A percentile compares a stretch with the other conserved stretches of the same genome.
Conservation (phyloP, 2,888 invertebrate species). For the Griposia aprilina region DNA sequence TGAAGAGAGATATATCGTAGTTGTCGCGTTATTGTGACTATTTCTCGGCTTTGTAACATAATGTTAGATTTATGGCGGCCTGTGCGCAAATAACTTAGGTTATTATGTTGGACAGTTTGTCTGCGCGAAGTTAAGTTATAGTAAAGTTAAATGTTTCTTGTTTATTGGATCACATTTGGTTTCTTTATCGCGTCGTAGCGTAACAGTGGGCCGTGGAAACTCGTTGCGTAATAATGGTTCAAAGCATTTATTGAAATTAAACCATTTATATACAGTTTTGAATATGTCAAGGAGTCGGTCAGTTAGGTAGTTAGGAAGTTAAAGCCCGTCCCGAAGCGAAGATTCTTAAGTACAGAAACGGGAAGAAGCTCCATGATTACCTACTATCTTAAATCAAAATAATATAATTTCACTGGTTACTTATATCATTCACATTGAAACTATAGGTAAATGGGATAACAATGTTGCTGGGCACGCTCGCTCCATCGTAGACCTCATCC, state of each 20-base stretch:
- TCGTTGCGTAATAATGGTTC: neutral
- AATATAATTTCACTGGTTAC: neutral
- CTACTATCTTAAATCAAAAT: neutral
- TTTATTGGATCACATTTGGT: slow-evolving; percentile 46
- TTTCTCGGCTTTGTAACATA: slow-evolving; percentile 61
- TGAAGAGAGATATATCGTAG: slow-evolving; percentile 63
- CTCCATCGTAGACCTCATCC: neutral
- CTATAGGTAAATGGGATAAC: neutral
- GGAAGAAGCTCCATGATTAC: neutral
- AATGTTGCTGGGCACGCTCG: neutral
- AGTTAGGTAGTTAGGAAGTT: neutral
- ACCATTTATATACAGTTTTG: neutral
- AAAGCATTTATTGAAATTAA: neutral
- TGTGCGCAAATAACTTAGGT: slow-evolving; percentile 52
- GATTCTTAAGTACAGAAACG: neutral
- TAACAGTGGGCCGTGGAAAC: neutral
- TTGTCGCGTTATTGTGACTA: slow-evolving; percentile 58
- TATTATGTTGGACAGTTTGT: slow-evolving; percentile 59
- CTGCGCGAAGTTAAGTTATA: slow-evolving; percentile 40
- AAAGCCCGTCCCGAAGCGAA: neutral
- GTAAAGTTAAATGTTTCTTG: slow-evolving; percentile 45
- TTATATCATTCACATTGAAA: neutral
- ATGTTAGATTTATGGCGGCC: slow-evolving; percentile 56
- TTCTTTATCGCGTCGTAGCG: slow-evolving; percentile 11
- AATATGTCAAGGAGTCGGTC: neutral